Base-by-base conservation (phyloP, 2,113 vertebrate genomes). In the Chaetodon auriga region DNA sequence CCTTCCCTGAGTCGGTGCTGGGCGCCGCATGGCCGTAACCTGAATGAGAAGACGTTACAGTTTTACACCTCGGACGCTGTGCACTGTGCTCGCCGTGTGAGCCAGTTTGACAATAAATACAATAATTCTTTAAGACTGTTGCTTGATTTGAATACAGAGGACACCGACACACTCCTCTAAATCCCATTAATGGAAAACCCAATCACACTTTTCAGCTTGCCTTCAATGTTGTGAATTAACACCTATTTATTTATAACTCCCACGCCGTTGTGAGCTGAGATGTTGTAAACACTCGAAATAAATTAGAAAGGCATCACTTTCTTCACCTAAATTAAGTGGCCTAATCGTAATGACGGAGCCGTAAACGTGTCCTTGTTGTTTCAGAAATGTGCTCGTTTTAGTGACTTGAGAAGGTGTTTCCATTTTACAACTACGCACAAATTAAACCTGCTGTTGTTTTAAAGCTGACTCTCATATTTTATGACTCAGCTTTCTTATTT, bases 11-110 rank as follows among this genome's bases (percentile, higher is more conserved):
- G 4, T 99, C 97, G 0, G 97, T 99, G 95, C 98, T 98, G 73
- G 98, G 98, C 0, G 98, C 98, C 0, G 98, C 98, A n/a, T 99
- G 98, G 70, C 98, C 98, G 1, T 99, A 99, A 81, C 98, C 98
- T 99, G 93, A 0, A 7, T 95, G 90, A 0, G 18, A 82, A 58
- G 68, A 82, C 65, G 6, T 25, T 14, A 12, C 30, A 68, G 30
- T 30, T 65, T 69, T 23, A 74, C 41, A 80, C 46, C 55, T 65
- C 1, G 13, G 11, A 51, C 19, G 45, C 25, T 38, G 48, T 36
- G 30, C 36, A 51, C n/a, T 3, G 30, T 30, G 30, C 30, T 30
- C 30, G 30, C 30, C 3, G 30, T 30, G 12, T 13, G 15, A 66
- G 12, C 7, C 57, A 48, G 54, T 43, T 25, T 48, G 48, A 61